phyloP scores from a whole-genome alignment of 2,888 invertebrate species.

The Pogonocherus hispidulus region DNA sequence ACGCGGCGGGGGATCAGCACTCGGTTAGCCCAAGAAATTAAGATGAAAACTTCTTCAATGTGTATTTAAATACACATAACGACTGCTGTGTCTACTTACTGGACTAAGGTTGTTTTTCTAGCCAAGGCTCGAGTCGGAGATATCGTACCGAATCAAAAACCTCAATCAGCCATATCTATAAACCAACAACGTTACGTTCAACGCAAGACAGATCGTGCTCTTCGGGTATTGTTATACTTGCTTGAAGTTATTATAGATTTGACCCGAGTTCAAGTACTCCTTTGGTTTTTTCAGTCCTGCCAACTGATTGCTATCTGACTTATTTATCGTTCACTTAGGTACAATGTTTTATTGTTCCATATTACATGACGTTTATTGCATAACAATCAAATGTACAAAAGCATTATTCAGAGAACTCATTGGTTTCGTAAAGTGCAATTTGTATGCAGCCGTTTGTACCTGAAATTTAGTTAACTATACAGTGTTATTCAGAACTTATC shows the following conservation, averaged over 20 bases:
- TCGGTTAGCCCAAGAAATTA: too few relatives aligned
- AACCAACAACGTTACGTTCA: conserved; percentile 59
- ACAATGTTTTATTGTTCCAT: conserved; percentile 51
- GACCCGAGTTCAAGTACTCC: conserved; percentile 62
- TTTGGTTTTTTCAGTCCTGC: conserved; percentile 45
- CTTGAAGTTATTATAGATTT: conserved; percentile 65
- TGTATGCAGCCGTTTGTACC: too few relatives aligned
- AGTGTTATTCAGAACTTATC: too few relatives aligned
- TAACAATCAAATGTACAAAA: conserved; percentile 28
- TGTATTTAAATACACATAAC: too few relatives aligned
- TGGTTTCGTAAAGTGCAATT: too few relatives aligned
- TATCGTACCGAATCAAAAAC: conserved; percentile 57
- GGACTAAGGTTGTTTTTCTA: conserved; percentile 45
- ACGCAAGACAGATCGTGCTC: conserved; percentile 63
- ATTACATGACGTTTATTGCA: conserved; percentile 43
- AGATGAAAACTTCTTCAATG: too few relatives aligned
- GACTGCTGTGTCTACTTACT: background rate
- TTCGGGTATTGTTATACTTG: conserved; percentile 64
- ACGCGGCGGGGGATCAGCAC: conserved; percentile 54
- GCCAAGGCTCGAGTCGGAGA: conserved; percentile 42
- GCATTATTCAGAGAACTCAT: background rate
- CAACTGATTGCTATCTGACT: conserved; percentile 55
- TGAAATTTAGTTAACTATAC: too few relatives aligned
- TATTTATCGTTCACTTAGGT: conserved; percentile 50
- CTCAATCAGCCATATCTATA: conserved; percentile 61